Percentiles rank a stretch among this genome's conserved stretches.
These are phyloP conservation scores for Drosophila burlai DNA, from an alignment of 1,140 invertebrate genomes.

Conservation along the genomic window DNA sequence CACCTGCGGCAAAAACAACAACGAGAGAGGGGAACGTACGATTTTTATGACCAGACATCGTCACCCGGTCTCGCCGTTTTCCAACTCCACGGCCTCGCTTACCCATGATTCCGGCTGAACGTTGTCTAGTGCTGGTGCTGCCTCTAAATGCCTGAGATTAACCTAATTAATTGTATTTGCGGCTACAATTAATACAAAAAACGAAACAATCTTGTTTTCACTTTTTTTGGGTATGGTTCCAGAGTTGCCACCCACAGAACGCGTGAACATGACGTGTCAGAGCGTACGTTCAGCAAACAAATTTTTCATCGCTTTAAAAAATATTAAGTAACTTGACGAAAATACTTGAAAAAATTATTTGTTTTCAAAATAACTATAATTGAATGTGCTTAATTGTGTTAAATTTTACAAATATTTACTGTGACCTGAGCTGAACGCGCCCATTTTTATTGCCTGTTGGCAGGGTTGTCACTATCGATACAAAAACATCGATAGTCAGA, in stretches of 20 bases:
- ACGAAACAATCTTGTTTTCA: slow-evolving; percentile 73
- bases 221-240: slow-evolving; percentile 62
- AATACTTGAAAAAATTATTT: too few relatives aligned
- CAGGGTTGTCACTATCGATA: slow-evolving; percentile 55
- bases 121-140: slow-evolving; percentile 55
- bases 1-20: slow-evolving; percentile 89
- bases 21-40: slow-evolving; percentile 36
- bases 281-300: slow-evolving; percentile 51
- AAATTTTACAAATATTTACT: neutral
- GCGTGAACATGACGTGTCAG: slow-evolving; percentile 78
- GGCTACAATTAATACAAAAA: slow-evolving; percentile 55
- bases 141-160: slow-evolving; percentile 75
- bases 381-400: too few relatives aligned
- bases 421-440: slow-evolving; percentile 46
- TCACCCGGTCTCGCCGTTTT: slow-evolving; percentile 5
- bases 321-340: neutral
- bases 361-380: too few relatives aligned
- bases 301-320: neutral
- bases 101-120: slow-evolving; percentile 69
- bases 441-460: slow-evolving; percentile 47
- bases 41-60: slow-evolving; percentile 61
- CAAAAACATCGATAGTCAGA: too few relatives aligned
- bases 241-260: slow-evolving; percentile 55
- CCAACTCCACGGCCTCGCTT: slow-evolving; percentile 18
- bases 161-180: slow-evolving; percentile 69